Conservation (phyloP, 1,140 invertebrate genomes). For the Drosophila tristis region DNA sequence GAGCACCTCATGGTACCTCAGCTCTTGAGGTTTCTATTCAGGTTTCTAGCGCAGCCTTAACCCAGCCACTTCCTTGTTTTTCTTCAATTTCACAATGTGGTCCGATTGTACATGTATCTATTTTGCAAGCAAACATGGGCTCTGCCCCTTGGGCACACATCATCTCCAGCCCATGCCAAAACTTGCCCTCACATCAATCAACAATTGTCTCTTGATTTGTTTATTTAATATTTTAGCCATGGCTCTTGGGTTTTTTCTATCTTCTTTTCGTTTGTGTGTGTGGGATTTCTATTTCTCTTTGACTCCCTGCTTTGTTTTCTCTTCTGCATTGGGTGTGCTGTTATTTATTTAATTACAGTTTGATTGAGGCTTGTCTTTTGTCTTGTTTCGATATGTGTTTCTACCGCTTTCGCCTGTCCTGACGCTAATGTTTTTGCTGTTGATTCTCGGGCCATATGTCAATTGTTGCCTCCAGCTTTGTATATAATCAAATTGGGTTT, state of each 20-base stretch:
- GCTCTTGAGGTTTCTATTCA: not conserved
- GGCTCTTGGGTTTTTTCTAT: conserved; percentile 30
- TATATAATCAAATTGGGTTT: conserved; percentile 66
- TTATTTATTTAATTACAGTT: conserved; percentile 76
- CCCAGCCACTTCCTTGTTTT: conserved; percentile 28
- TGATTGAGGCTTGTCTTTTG: conserved; percentile 66
- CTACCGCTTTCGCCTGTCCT: conserved; percentile 35
- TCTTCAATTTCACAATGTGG: conserved; percentile 45
- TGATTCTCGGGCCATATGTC: conserved; percentile 34
- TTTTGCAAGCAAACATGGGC: conserved; percentile 30
- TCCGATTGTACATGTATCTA: conserved; percentile 25
- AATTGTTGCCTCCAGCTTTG: conserved; percentile 48
- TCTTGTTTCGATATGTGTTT: conserved; percentile 26
- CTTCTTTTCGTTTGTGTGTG: conserved; percentile 2
- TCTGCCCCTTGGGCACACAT: conserved; percentile 13
- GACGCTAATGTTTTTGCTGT: not conserved
- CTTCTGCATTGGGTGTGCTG: conserved; percentile 17
- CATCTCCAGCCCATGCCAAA: conserved; percentile 9
- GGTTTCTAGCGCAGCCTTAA: conserved; percentile 7
- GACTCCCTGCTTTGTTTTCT: conserved; percentile 4
- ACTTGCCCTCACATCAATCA: conserved; percentile 49
- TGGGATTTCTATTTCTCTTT: not conserved
- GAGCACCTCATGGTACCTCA: conserved; percentile 2
- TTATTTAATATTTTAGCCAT: conserved; percentile 64
- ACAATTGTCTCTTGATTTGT: conserved; percentile 61